Evolutionary conservation across 2,797 vertebrate genomes (phyloP).

Genomic region (Cyclopterus lumpus): DNA sequence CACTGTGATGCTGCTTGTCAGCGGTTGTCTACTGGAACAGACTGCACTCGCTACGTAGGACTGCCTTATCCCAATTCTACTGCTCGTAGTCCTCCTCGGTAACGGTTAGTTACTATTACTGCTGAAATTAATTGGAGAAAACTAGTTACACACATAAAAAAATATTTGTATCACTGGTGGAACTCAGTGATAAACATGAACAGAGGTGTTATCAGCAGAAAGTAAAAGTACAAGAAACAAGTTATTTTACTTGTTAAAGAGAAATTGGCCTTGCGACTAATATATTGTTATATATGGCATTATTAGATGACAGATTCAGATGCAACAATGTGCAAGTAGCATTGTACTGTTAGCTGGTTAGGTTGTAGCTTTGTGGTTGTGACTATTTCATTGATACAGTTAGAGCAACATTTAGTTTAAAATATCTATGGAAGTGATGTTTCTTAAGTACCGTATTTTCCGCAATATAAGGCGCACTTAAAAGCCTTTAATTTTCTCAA

Average conservation of each 20-base stretch:
- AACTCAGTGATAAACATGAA: background rate
- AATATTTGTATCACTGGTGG: background rate
- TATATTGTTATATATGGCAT: background rate
- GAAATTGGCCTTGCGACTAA: background rate
- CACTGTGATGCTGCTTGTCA: slow-evolving; percentile 71
- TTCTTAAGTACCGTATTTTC: no score
- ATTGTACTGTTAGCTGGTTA: background rate
- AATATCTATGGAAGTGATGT: background rate
- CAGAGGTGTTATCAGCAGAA: background rate
- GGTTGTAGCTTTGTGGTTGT: background rate
- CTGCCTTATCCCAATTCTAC: slow-evolving; percentile 39
- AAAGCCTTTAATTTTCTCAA: no score
- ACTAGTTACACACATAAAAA: background rate
- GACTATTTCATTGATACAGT: background rate
- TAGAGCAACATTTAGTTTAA: background rate
- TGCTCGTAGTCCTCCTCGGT: slow-evolving; percentile 52
- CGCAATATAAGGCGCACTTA: no score
- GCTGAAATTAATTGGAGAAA: background rate
- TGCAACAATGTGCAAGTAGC: background rate
- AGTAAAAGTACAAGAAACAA: background rate
- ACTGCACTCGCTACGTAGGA: slow-evolving; percentile 37
- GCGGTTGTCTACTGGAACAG: slow-evolving; percentile 50
- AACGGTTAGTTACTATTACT: slow-evolving; percentile 32
- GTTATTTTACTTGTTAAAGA: background rate
- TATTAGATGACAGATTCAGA: background rate